Conservation (phyloP, 2,797 vertebrate species). For the Pseudochromis fuscus region DNA sequence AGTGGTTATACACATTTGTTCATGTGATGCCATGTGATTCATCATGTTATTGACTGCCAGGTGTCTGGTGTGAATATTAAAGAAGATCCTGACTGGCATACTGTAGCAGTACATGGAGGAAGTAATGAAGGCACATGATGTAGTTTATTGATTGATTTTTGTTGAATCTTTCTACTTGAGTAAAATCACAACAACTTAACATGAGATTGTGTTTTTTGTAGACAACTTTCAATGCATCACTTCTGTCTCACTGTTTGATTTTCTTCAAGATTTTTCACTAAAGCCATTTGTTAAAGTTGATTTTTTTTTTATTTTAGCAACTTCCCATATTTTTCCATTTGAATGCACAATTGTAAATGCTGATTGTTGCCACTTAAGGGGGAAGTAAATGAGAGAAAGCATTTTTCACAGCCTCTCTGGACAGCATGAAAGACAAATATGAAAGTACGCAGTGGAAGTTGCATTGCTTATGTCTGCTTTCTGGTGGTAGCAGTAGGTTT, state of each 20-base stretch:
- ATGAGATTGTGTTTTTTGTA: background rate
- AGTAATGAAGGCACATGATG: background rate
- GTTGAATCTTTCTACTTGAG: too few relatives aligned
- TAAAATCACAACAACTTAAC: background rate
- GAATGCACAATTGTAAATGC: background rate
- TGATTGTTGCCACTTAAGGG: background rate
- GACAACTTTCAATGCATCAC: background rate
- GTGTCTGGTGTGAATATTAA: too few relatives aligned
- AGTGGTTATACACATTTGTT: too few relatives aligned
- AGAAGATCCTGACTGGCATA: too few relatives aligned
- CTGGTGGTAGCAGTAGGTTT: constrained; percentile 1
- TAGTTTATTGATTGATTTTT: too few relatives aligned
- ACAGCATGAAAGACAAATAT: background rate
- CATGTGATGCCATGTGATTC: too few relatives aligned
- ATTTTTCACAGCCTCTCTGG: background rate
- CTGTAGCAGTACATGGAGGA: background rate
- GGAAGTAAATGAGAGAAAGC: background rate
- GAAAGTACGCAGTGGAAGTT: background rate
- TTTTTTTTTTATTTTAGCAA: background rate
- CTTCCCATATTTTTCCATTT: background rate
- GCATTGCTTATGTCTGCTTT: background rate
- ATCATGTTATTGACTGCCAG: too few relatives aligned
- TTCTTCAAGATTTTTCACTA: background rate
- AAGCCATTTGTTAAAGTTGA: background rate
- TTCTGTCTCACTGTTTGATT: background rate